phyloP scores from a whole-genome alignment of 1,140 invertebrate genomes.

The Melitaea cinxia region DNA sequence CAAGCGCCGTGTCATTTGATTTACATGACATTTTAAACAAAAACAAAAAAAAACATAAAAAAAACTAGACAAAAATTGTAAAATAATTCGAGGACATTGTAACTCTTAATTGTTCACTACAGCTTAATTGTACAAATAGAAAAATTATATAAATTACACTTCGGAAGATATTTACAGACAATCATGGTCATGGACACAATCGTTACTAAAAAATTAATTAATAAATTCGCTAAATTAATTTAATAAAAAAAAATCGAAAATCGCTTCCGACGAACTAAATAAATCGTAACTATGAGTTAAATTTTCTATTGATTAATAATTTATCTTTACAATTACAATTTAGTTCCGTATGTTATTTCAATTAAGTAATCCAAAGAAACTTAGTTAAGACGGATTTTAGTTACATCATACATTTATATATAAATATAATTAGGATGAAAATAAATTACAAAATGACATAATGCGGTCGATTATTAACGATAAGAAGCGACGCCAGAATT shows the following conservation, averaged over 20 bases:
- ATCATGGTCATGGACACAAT: slow-evolving; percentile 58
- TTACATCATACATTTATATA: slow-evolving; percentile 47
- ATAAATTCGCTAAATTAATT: slow-evolving; percentile 78
- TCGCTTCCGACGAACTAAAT: slow-evolving; percentile 63
- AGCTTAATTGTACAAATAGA: slow-evolving; percentile 56
- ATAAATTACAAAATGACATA: slow-evolving; percentile 40
- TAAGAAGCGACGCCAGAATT: slow-evolving; percentile 71
- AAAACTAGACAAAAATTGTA: slow-evolving; percentile 45
- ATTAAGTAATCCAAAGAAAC: slow-evolving; percentile 69
- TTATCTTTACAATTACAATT: slow-evolving; percentile 69
- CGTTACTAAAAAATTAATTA: slow-evolving; percentile 65
- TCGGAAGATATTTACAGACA: slow-evolving; percentile 76
- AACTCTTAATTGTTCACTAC: slow-evolving; percentile 47
- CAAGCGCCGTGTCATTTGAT: slow-evolving; percentile 43
- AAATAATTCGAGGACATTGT: slow-evolving; percentile 43
- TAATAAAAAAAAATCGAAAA: slow-evolving; percentile 68
- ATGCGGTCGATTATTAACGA: slow-evolving; percentile 48
- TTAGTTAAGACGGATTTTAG: slow-evolving; percentile 74
- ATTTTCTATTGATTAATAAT: slow-evolving; percentile 68
- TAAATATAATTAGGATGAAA: slow-evolving; percentile 28
- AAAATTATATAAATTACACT: slow-evolving; percentile 67
- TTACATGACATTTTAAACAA: slow-evolving; percentile 49
- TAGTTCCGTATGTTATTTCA: slow-evolving; percentile 77
- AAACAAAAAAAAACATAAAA: slow-evolving; percentile 47
- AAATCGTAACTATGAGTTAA: slow-evolving; percentile 66